Conservation (phyloP, 2,888 invertebrate genomes). For the Hirtodrosophila duncani region DNA sequence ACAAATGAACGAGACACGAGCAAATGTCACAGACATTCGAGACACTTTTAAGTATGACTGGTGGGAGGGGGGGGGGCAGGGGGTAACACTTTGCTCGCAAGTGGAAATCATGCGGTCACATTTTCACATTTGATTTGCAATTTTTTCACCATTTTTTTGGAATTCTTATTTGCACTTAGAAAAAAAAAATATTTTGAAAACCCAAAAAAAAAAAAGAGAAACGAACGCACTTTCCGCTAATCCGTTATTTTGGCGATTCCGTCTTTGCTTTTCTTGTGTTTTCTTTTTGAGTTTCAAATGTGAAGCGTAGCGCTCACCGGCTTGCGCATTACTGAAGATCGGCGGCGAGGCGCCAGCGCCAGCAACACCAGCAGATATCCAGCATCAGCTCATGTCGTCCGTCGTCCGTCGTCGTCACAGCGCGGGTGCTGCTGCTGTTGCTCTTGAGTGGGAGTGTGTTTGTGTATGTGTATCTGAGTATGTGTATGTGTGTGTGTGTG, state of each 20-base stretch:
- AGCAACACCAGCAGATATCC: conserved; percentile 27
- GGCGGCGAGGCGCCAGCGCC: conserved; percentile 3
- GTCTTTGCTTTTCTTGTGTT: background rate
- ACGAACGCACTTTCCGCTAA: background rate
- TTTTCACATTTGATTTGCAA: conserved; percentile 51
- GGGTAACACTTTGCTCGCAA: too few species aligned
- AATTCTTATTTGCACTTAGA: conserved; percentile 7
- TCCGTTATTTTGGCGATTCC: background rate
- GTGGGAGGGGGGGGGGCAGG: background rate
- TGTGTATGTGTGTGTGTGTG: conserved; percentile 7
- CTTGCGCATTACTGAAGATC: conserved; percentile 66
- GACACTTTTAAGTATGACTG: too few species aligned
- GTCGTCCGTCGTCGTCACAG: too few species aligned
- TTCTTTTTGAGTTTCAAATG: conserved; percentile 48
- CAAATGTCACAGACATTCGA: too few species aligned
- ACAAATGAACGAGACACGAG: too few species aligned
- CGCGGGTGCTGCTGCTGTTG: too few species aligned
- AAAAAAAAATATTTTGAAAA: conserved; percentile 2
- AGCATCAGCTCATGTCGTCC: conserved; percentile 36
- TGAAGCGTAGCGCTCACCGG: conserved; percentile 68
- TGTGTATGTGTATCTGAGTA: conserved; percentile 9
- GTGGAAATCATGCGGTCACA: too few species aligned
- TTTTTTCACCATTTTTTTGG: background rate
- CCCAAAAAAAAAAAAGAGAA: conserved; percentile 1
- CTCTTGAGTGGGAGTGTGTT: conserved; percentile 1